Conservation (phyloP, 2,888 invertebrate genomes). For the Temnothorax ravouxi region DNA sequence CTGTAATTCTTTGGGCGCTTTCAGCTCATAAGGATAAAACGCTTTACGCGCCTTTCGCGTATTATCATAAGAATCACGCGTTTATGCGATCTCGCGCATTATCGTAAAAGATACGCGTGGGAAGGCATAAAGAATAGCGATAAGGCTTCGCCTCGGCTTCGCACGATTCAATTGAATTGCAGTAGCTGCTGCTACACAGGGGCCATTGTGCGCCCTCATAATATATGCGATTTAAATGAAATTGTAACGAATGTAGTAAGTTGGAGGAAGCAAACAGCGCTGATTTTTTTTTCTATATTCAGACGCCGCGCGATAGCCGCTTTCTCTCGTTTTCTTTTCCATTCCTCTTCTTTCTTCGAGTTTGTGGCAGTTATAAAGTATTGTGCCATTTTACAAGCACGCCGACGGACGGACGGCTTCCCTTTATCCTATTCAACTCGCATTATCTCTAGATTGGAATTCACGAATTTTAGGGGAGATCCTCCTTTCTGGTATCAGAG, state of each 20-base stretch:
- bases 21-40: slow-evolving; percentile 14
- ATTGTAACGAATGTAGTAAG: slow-evolving; percentile 34
- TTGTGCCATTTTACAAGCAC: slow-evolving; percentile 12
- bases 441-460: slow-evolving; percentile 21
- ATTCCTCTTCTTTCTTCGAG: slow-evolving; percentile 11
- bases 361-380: not conserved
- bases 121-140: slow-evolving; percentile 73
- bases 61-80: slow-evolving; percentile 55
- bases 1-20: not conserved
- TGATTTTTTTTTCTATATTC: slow-evolving; percentile 62
- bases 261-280: slow-evolving; percentile 35
- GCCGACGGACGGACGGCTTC: not conserved
- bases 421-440: slow-evolving; percentile 19
- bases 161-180: slow-evolving; percentile 66
- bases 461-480: slow-evolving; percentile 18
- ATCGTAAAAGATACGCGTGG: slow-evolving; percentile 74
- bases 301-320: not conserved
- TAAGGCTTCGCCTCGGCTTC: slow-evolving; percentile 59
- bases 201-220: slow-evolving; percentile 70
- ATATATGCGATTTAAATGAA: slow-evolving; percentile 70
- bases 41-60: slow-evolving; percentile 13
- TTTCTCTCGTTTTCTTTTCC: slow-evolving; percentile 19
- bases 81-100: slow-evolving; percentile 55
- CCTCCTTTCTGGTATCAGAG: slow-evolving; percentile 18
- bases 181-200: slow-evolving; percentile 70